Base-by-base conservation (phyloP, 2,113 vertebrate genomes). In the Oreochromis aureus region DNA sequence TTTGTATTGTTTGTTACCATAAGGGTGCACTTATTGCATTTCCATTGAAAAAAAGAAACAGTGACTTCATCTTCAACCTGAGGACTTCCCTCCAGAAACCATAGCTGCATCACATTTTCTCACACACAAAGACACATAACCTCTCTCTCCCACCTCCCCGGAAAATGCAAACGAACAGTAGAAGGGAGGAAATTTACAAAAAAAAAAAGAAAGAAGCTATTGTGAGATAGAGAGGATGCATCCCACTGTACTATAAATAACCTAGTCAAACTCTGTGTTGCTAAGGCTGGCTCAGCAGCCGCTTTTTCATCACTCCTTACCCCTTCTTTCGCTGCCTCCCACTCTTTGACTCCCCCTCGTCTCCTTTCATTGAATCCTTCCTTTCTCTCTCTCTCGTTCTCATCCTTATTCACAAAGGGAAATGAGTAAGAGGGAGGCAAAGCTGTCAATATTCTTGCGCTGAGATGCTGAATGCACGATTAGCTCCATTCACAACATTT, bases 161-260 rank as follows among this genome's bases (percentile, higher is more conserved):
- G 90, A 95, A 92, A 94, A 92, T 91, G 69, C 86, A 94, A 89
- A 92, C 30, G 41, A 93, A 94, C 82, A 83, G 54, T 59, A 87
- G 83, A 87, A 89, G 48, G 27, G 41, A 44, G n/a, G 8, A 19
- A 84, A 86, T 39, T 36, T 27, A 5, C 53, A 53, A 6, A 11
- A n/a, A 19, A 1, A 6, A 19, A 36, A 63, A 36, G 79, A 63
- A 36, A 81, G 89, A 84, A 88, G 81, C 88, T 69, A 86, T 90
- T 92, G 83, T 95, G 89, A 92, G 92, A 93, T 91, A 87, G 91
- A 58, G 84, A 92, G 91, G 85, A 94, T 87, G 92, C 92, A 91
- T 94, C 90, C 93, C 87, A 81, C 92, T 89, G 94, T 92, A 94
- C 96, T 97, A 97, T 95, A 97, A 97, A 97, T 97, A 97, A 95